phyloP scores from a whole-genome alignment of 2,888 invertebrate genomes.

The Volucella inanis region DNA sequence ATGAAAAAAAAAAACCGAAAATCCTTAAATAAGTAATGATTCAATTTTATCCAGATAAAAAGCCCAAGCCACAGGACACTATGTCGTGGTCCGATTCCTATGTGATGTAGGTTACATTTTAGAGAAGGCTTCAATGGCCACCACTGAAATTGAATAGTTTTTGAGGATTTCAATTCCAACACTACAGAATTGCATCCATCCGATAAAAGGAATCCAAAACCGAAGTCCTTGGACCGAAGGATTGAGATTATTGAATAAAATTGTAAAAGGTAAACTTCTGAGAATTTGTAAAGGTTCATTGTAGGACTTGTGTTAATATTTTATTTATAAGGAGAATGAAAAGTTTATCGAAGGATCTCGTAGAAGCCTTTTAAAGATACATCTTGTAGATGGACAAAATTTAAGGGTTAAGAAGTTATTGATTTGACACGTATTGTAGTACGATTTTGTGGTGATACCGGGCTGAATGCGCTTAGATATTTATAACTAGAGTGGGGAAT shows the following conservation, averaged over 20 bases:
- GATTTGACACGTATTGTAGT: conserved; percentile 40
- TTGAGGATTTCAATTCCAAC: background rate
- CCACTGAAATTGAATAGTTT: conserved; percentile 27
- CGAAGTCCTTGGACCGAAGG: conserved; percentile 28
- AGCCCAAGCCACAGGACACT: conserved; percentile 32
- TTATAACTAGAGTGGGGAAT: too few species aligned
- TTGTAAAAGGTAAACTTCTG: conserved; percentile 44
- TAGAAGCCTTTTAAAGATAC: background rate
- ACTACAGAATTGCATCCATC: conserved; percentile 41
- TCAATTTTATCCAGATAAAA: conserved; percentile 56
- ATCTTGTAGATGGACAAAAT: background rate
- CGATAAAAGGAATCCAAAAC: background rate
- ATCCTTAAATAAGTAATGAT: conserved; percentile 55
- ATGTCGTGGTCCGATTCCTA: conserved; percentile 25
- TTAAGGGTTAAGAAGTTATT: conserved; percentile 18
- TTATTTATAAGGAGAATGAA: conserved; percentile 35
- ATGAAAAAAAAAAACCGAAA: conserved; percentile 17
- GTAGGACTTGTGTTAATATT: conserved; percentile 12
- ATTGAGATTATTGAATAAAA: conserved; percentile 53
- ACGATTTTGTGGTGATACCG: too few species aligned
- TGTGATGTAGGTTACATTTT: conserved; percentile 40
- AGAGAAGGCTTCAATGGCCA: conserved; percentile 14
- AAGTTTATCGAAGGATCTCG: conserved; percentile 4
- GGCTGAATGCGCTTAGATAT: too few species aligned
- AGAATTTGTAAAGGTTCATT: background rate